phyloP scores from a whole-genome alignment of 2,797 vertebrate genomes.

The Squalus acanthias region DNA sequence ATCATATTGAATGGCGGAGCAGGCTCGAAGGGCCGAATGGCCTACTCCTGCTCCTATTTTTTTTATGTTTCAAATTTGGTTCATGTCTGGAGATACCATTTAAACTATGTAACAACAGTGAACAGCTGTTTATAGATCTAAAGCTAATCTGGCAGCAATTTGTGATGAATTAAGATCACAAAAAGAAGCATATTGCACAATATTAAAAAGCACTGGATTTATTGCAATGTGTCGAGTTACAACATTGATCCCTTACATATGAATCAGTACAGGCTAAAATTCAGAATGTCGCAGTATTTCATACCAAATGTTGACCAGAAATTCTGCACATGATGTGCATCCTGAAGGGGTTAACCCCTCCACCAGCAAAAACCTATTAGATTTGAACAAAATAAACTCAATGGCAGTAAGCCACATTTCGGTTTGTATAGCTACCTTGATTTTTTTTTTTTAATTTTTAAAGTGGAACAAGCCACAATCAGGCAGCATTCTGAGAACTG shows the following conservation, averaged over 20 bases:
- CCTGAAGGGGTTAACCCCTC: not conserved
- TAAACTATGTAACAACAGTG: not conserved
- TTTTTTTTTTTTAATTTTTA: not conserved
- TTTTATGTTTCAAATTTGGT: not conserved
- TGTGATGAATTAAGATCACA: not conserved
- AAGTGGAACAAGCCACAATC: not conserved
- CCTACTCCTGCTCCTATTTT: no score
- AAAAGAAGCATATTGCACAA: not conserved
- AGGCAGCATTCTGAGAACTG: constrained; percentile 18
- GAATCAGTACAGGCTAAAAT: not conserved
- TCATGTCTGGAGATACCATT: not conserved
- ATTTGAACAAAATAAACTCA: not conserved
- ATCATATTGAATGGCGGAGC: no score
- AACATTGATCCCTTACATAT: not conserved
- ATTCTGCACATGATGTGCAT: not conserved
- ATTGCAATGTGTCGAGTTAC: not conserved
- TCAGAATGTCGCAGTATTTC: not conserved
- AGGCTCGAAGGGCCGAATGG: no score
- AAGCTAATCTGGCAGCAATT: not conserved
- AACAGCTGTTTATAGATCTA: not conserved
- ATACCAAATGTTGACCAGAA: not conserved
- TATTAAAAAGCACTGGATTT: not conserved
- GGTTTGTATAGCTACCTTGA: not conserved
- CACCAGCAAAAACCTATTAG: not conserved
- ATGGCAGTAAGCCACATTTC: not conserved